These are phyloP conservation scores for Urophycis tenuis DNA, from an alignment of 2,797 vertebrate species.

Conservation along the genomic window DNA sequence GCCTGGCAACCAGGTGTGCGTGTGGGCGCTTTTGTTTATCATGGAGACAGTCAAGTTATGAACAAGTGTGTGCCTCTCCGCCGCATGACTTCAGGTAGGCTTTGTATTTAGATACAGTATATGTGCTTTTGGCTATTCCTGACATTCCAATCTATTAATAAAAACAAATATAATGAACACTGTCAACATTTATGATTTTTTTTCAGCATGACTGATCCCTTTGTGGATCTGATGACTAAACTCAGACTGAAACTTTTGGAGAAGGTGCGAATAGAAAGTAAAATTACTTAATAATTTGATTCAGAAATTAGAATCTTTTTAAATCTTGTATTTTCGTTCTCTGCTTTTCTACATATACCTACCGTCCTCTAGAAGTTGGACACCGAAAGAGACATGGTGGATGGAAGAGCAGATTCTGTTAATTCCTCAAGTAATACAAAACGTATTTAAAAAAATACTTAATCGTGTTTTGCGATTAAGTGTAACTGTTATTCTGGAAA, in stretches of 20 bases:
- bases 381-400: slow-evolving; percentile 64
- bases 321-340: background rate
- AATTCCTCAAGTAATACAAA: slow-evolving; percentile 57
- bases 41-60: slow-evolving; percentile 20
- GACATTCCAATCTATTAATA: background rate
- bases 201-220: slow-evolving; percentile 60
- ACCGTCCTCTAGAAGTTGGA: slow-evolving; percentile 69
- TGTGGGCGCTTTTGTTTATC: slow-evolving; percentile 14
- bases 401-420: slow-evolving; percentile 52
- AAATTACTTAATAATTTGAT: background rate
- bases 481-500: background rate
- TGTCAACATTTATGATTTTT: background rate
- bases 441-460: too few relatives aligned
- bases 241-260: slow-evolving; percentile 75
- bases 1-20: slow-evolving; percentile 51
- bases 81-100: background rate
- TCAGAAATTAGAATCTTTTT: background rate
- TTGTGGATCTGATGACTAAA: slow-evolving; percentile 69
- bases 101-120: background rate
- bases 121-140: background rate
- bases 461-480: background rate
- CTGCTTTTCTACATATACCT: background rate
- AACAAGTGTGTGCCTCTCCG: slow-evolving; percentile 9
- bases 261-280: slow-evolving; percentile 61
- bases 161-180: background rate